Evolutionary conservation across 2,797 vertebrate species (phyloP), one percentile per base, ranked within the genome.

Genomic region (Paguma larvata): DNA sequence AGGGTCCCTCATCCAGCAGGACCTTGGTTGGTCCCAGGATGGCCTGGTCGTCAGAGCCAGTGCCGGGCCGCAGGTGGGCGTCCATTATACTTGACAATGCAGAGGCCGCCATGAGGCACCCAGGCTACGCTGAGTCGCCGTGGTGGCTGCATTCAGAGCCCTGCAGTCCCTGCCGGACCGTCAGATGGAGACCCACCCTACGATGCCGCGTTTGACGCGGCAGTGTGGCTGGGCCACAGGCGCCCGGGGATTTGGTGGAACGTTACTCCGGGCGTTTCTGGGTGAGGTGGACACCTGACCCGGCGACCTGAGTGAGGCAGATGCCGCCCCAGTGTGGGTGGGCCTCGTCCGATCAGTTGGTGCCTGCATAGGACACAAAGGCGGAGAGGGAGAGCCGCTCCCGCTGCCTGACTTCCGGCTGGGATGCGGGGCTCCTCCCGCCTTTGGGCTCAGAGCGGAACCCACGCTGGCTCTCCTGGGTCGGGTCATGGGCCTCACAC

Each of bases 201-300:
- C 15, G 10, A 6, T 5, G 2, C 44, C 46, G 32, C 46, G 0
- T 27, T 11, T 2, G 6, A 3, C 8, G 14, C 0, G 1, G 21
- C 46, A 1, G 0, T 2, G 8, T 30, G 72, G 41, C 38, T 15
- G 41, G 7, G 27, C 72, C 27, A 0, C 27, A 1, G 72, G 41
- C 0, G 4, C 41, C 14, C 41, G 0, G 7, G 38, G 14, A 5
- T 30, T 44, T 2, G 5, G 41, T 2, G 46, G 46, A n/a, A 78
- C 30, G 1, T 3, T 9, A 51, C 10, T 6, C 30, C 16, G 1
- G 3, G 25, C 7, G 3, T 44, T 9, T 44, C 72, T 14, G 0
- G 70, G 23, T 73, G 41, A 9, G 72, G 9, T 1, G 25, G 41
- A 25, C 7, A 14, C 1, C 41, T 27, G 72, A 16, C 41, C 15